Conservation (phyloP, 2,888 invertebrate species). For the Pseudococcus jackbeardsleyi region DNA sequence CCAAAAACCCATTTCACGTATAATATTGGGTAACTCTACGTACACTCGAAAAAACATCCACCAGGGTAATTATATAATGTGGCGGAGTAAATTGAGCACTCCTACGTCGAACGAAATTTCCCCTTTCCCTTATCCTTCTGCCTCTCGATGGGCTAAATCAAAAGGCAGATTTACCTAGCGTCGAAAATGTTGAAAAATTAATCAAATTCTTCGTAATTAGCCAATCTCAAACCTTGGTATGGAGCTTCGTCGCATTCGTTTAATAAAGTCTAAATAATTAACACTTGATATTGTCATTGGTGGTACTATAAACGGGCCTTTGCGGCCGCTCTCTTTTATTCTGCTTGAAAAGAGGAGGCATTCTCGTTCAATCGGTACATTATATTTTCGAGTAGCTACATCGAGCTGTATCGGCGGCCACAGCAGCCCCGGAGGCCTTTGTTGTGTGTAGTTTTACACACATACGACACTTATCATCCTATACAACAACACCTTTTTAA, state of each 20-base stretch:
- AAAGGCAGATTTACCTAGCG: background rate
- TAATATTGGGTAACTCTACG: too few relatives aligned
- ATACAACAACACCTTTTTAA: conserved; percentile 33
- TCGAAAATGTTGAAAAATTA: background rate
- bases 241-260: background rate
- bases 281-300: conserved; percentile 22
- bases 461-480: background rate
- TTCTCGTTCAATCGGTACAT: background rate
- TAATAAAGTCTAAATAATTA: conserved; percentile 18
- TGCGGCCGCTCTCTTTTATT: conserved; percentile 10
- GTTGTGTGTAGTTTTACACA: conserved; percentile 17
- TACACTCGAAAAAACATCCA: too few relatives aligned
- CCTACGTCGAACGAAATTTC: background rate
- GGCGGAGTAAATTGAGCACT: background rate
- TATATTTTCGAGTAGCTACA: background rate
- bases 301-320: background rate
- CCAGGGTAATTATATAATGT: background rate
- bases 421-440: background rate
- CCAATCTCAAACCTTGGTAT: background rate
- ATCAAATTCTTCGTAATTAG: background rate
- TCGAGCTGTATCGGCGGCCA: background rate
- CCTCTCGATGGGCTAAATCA: background rate
- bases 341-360: background rate
- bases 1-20: background rate
- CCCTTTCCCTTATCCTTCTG: too few relatives aligned